Percentiles rank a stretch among this genome's conserved stretches.
Evolutionary conservation across 2,113 vertebrate genomes (phyloP).

Genomic region (Amphilophus citrinellus): DNA sequence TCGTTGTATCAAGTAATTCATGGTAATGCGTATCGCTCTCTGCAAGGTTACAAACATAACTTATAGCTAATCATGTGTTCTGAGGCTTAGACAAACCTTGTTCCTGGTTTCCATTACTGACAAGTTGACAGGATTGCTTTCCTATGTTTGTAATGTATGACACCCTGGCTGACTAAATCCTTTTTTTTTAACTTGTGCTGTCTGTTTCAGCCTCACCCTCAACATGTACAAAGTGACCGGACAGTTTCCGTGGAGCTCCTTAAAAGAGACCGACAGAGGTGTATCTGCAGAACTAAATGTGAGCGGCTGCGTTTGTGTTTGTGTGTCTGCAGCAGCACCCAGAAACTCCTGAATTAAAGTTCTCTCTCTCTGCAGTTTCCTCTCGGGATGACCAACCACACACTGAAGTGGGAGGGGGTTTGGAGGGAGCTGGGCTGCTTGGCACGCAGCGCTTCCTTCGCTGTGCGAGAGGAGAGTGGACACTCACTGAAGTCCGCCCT

Average conservation of each 20-base stretch:
- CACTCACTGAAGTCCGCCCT: conserved; percentile 95
- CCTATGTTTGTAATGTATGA: too few species aligned
- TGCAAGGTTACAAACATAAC: not conserved
- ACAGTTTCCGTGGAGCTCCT: conserved; percentile 98
- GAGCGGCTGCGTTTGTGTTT: conserved; percentile 29
- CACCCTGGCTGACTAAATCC: too few species aligned
- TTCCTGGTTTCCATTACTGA: too few species aligned
- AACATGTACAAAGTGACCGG: conserved; percentile 96
- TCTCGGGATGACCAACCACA: conserved; percentile 89
- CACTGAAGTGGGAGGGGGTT: conserved; percentile 94
- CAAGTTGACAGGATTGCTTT: too few species aligned
- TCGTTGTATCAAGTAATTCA: not conserved
- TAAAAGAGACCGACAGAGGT: conserved; percentile 95
- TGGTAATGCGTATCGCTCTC: rapidly evolving
- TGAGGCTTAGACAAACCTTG: too few species aligned
- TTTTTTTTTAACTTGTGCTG: not conserved
- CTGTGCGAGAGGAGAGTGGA: conserved; percentile 94
- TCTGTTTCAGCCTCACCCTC: conserved; percentile 86
- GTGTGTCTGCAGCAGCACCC: not conserved
- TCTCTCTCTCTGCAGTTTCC: conserved; percentile 84
- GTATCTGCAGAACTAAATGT: conserved; percentile 91
- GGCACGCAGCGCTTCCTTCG: conserved; percentile 92
- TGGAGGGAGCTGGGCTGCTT: conserved; percentile 96
- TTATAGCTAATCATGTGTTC: not conserved
- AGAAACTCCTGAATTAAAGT: not conserved